Conservation (phyloP, 2,113 vertebrate genomes). For the Physeter macrocephalus region DNA sequence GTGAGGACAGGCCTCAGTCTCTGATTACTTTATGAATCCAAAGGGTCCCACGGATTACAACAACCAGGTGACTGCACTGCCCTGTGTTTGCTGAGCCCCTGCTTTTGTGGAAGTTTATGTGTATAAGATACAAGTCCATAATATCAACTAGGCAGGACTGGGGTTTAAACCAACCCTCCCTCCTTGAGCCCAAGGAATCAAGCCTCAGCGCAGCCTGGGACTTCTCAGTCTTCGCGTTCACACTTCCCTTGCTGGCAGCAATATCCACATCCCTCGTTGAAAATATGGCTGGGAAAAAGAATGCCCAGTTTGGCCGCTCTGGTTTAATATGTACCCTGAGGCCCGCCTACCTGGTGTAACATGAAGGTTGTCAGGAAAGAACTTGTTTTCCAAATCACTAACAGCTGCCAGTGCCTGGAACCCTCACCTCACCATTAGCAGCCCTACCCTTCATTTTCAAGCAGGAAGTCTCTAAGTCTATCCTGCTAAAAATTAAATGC, state of each 20-base stretch:
- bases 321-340: background rate
- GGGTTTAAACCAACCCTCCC: background rate
- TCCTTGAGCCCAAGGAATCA: background rate
- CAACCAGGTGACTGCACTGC: background rate
- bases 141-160: rapidly evolving
- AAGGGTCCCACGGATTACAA: rapidly evolving
- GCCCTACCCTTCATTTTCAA: background rate
- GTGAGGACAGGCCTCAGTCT: background rate
- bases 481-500: background rate
- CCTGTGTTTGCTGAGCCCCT: background rate
- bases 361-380: background rate
- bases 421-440: background rate
- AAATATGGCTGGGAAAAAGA: background rate
- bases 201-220: rapidly evolving
- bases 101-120: background rate
- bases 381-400: background rate
- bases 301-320: background rate
- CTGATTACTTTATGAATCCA: background rate
- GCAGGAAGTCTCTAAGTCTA: background rate
- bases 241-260: too few relatives aligned
- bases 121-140: rapidly evolving
- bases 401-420: background rate
- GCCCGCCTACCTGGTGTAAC: background rate
- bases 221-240: too few relatives aligned
- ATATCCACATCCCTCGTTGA: background rate